phyloP scores from a whole-genome alignment of 2,113 vertebrate species.

The Syngnathus floridae region DNA sequence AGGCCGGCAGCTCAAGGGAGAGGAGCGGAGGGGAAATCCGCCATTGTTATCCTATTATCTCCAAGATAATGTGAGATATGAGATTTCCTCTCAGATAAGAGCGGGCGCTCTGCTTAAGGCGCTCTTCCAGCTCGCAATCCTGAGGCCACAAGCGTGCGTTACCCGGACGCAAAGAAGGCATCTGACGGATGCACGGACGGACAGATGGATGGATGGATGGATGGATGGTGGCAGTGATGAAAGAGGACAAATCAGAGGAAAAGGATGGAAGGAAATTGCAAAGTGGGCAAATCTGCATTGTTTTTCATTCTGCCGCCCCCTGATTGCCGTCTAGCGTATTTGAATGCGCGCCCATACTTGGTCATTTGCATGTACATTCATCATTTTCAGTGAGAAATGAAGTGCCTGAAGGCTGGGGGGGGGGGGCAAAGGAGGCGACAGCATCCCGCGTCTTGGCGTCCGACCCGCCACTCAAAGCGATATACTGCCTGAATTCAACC shows the following conservation, averaged over 20 bases:
- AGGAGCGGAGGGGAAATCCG: conserved; percentile 39
- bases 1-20: conserved; percentile 28
- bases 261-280: conserved; percentile 44
- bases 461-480: conserved; percentile 50
- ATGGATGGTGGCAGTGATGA: conserved; percentile 33
- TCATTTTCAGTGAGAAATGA: conserved; percentile 66
- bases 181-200: not conserved
- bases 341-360: conserved; percentile 63
- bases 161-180: conserved; percentile 37
- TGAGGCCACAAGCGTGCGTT: conserved; percentile 13
- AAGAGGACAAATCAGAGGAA: conserved; percentile 42
- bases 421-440: conserved; percentile 22
- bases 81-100: conserved; percentile 50
- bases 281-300: conserved; percentile 50
- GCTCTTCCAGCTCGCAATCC: conserved; percentile 46
- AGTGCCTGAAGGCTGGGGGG: conserved; percentile 51
- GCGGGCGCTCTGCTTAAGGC: conserved; percentile 44
- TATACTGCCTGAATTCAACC: conserved; percentile 56
- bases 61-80: conserved; percentile 53
- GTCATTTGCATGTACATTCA: conserved; percentile 68
- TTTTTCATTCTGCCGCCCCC: conserved; percentile 59
- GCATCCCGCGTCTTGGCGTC: conserved; percentile 54
- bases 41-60: conserved; percentile 58
- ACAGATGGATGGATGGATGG: conserved; percentile 6
- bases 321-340: conserved; percentile 61